Base-by-base conservation (phyloP, 2,888 invertebrate genomes). In the Lepidochitona cinerea region DNA sequence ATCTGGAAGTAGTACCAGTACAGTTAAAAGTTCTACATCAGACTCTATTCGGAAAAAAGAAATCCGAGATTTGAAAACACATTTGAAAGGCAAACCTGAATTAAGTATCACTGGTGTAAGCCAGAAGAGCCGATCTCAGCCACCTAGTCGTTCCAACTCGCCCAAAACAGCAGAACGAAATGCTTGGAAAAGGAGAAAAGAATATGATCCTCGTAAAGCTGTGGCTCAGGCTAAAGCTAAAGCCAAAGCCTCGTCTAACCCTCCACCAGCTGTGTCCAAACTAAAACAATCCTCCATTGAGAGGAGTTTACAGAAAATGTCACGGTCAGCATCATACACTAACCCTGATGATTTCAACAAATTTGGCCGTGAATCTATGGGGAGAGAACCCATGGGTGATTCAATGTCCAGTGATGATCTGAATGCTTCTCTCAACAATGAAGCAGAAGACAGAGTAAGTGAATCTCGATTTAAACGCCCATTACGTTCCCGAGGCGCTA, bases 101-200 rank as follows among this genome's bases (percentile, higher is more conserved):
- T 79, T 86, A 64, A 78, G 83, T 70, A 81, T 86, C 5, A 82
- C 83, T 35, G 85, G 85, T 32, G 76, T 83, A 36, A 82, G 83
- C 72, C 80, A 79, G 32, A 84, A 79, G 52, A 79, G 74, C 53
- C 73, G 83, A 71, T 84, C 87, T 32, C 85, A 84, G 72, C 81
- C 85, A 9, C 78, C 76, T 18, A 82, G 84, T 73, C 78, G 85
- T 37, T 81, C 87, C 29, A 84, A 83, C 75, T 86, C 88, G 23
- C 87, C 88, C 0, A 85, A 81, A 77, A 81, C 86, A 90, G 96
- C 97, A 90, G 94, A 94, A 9, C 95, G 96, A 87, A 94, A 96
- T 90, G 97, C 97, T 92, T 98, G 98, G 98, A 96, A 97, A 89
- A 93, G 98, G 75, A 93, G 98, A 78, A 97, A 97, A 85, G 96